Evolutionary conservation across 1,140 invertebrate genomes (phyloP).

Genomic region (Eupeodes corollae): DNA sequence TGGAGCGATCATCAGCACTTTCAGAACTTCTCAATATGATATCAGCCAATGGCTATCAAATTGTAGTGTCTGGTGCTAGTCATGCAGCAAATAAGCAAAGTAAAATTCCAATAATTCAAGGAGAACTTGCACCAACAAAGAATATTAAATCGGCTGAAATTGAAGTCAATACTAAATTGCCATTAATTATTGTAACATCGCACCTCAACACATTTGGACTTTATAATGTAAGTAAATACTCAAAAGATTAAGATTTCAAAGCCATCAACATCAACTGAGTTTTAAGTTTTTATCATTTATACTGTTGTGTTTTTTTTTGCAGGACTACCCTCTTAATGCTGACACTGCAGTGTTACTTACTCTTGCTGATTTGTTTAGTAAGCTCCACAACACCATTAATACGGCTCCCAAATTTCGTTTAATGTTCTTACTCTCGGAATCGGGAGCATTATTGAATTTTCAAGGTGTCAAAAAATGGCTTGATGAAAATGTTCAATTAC

Average conservation of each 20-base stretch:
- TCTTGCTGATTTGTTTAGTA: slow-evolving; percentile 79
- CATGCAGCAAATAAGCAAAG: slow-evolving; percentile 58
- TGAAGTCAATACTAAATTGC: slow-evolving; percentile 57
- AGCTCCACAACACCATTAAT: slow-evolving; percentile 70
- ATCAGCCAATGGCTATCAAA: slow-evolving; percentile 86
- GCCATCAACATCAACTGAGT: neutral
- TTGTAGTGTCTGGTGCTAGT: slow-evolving; percentile 60
- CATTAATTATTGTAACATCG: slow-evolving; percentile 80
- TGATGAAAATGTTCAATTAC: slow-evolving; percentile 53
- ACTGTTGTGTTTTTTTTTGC: slow-evolving; percentile 2
- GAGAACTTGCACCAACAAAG: slow-evolving; percentile 53
- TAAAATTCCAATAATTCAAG: slow-evolving; percentile 73
- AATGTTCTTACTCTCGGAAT: slow-evolving; percentile 82
- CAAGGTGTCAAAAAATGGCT: slow-evolving; percentile 94
- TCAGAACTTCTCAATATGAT: slow-evolving; percentile 73
- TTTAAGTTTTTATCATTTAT: neutral
- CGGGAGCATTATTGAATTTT: slow-evolving; percentile 86
- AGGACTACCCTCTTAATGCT: slow-evolving; percentile 38
- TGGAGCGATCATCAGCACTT: slow-evolving; percentile 48
- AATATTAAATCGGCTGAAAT: slow-evolving; percentile 47
- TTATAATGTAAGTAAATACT: slow-evolving; percentile 64
- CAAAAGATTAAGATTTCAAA: neutral
- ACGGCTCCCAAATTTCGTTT: slow-evolving; percentile 79
- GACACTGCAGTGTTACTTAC: slow-evolving; percentile 83
- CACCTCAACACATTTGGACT: slow-evolving; percentile 86